Evolutionary conservation across 2,113 vertebrate genomes (phyloP).

Genomic region (Delphinapterus leucas): DNA sequence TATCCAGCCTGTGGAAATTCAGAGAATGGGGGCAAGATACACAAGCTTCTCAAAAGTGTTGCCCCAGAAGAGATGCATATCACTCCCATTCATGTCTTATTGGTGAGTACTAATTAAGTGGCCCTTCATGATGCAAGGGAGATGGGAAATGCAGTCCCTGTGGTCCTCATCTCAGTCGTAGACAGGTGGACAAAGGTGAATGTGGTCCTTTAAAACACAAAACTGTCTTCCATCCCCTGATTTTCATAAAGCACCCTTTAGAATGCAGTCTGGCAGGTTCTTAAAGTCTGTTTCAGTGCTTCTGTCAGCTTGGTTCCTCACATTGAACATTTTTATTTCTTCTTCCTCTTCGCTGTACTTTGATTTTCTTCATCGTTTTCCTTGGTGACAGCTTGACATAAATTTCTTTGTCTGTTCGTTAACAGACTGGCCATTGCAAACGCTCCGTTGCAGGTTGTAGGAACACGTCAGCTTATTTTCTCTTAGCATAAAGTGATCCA

Average conservation of each 20-base stretch:
- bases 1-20: not conserved
- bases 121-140: not conserved
- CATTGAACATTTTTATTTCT: constrained; percentile 17
- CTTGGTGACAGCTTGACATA: constrained; percentile 18
- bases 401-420: constrained; percentile 43
- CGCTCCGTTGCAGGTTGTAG: not conserved
- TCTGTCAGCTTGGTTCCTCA: not conserved
- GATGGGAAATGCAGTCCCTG: not conserved
- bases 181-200: not conserved
- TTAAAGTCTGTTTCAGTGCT: not conserved
- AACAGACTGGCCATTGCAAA: not conserved
- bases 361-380: constrained; percentile 38
- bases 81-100: not conserved
- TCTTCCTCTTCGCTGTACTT: not conserved
- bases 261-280: not conserved
- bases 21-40: not conserved
- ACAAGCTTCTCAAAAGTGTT: not conserved
- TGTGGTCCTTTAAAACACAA: not conserved
- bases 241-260: not conserved
- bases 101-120: not conserved
- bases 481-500: not conserved
- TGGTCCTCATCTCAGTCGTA: not conserved
- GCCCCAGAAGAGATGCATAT: not conserved
- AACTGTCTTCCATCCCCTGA: not conserved
- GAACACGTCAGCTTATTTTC: constrained; percentile 34